phyloP scores from a whole-genome alignment of 2,797 vertebrate genomes.

The Pyrrhura leucotis region DNA sequence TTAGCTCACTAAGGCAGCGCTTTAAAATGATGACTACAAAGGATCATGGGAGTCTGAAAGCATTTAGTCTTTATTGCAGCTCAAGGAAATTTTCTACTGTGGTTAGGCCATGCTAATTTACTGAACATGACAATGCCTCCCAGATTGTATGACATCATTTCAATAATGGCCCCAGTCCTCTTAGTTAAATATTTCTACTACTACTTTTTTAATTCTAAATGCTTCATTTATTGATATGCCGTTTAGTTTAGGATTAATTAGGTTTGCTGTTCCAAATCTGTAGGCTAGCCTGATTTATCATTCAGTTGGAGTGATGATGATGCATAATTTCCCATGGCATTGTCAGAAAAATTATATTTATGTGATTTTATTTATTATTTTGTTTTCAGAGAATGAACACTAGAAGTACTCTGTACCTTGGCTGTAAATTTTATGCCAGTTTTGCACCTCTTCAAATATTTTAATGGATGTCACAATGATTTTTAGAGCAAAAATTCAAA shows the following conservation, averaged over 20 bases:
- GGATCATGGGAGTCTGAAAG: constrained; percentile 86
- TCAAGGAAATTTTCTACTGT: constrained; percentile 84
- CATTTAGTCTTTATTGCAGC: constrained; percentile 85
- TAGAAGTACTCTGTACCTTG: not conserved
- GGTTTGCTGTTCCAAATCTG: constrained; percentile 52
- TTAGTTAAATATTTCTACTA: constrained; percentile 68
- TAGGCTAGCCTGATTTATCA: constrained; percentile 53
- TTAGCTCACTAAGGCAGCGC: constrained; percentile 84
- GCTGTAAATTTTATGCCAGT: not conserved
- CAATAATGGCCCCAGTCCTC: constrained; percentile 54
- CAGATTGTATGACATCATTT: constrained; percentile 79
- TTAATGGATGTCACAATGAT: not conserved
- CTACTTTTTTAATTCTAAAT: constrained; percentile 69
- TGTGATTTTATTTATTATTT: constrained; percentile 36
- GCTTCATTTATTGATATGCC: constrained; percentile 63
- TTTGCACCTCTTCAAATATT: not conserved
- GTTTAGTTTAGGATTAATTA: constrained; percentile 68
- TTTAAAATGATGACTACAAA: constrained; percentile 88
- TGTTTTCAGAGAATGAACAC: constrained; percentile 12
- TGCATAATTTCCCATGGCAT: constrained; percentile 46
- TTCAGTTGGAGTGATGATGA: constrained; percentile 65
- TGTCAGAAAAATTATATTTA: constrained; percentile 58
- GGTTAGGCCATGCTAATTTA: constrained; percentile 84
- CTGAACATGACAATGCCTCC: constrained; percentile 82
- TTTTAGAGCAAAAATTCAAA: not conserved